Base-by-base conservation (phyloP, 2,797 vertebrate species). In the Labeo calbasu region DNA sequence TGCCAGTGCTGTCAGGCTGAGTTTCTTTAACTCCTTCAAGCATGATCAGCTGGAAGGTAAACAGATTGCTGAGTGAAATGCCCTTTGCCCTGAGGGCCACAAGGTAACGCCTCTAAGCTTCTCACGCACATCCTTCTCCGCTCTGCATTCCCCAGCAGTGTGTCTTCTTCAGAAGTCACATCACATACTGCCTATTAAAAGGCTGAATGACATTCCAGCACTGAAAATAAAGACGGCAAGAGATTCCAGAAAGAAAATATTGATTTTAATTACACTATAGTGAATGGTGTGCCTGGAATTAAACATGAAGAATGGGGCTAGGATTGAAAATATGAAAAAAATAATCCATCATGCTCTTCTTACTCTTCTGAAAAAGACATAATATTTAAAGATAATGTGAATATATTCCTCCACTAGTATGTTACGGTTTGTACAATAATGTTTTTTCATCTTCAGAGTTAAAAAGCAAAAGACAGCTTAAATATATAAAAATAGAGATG, bases 71-170 rank as follows among this genome's bases (percentile, higher is more conserved):
- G 55, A 84, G 21, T 83, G 63, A 83, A 28, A 40, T 53, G 59
- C 4, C 71, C 50, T 59, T n/a, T 77, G 43, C 43, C 82, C n/a
- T 6, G 43, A 61, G 77, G 83, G 66, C 53, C 19, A 23, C 51
- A 57, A 57, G 73, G 4, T 23, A 57, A 77, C 19, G 50, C 23
- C 63, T 77, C 8, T 17, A 4, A 84, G 46, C 76, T 84, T 84
- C 55, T 84, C 83, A 84, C 76, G 83, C 75, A 79, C 66, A 63
- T 48, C 51, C 9, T 43, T 69, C 66, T 79, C n/a, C 2, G 8
- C 43, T 79, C 55, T 25, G 65, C 65, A 28, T 78, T 77, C 53
- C 53, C 25, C 65, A 78, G 51, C 2, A n/a, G 15, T 9, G 0
- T 9, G 7, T 53, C 10, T 40, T 32, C 28, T 32, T 75, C 46